Evolutionary conservation across 1,140 invertebrate genomes (phyloP).

Genomic region (Apis cerana): DNA sequence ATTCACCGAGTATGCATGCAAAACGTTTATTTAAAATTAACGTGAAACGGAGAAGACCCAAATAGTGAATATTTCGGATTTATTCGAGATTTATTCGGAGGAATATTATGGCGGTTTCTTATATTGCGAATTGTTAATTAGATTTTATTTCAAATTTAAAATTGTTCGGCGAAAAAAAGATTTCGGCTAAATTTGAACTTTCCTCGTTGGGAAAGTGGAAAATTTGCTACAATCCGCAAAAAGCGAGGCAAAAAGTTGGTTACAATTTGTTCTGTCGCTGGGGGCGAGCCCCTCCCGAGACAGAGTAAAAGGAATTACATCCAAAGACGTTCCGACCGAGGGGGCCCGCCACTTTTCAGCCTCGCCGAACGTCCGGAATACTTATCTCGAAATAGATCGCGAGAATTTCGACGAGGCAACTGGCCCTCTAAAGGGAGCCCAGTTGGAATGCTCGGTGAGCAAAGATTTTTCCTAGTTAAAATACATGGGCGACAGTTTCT

Average conservation of each 20-base stretch:
- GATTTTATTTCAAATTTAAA: background rate
- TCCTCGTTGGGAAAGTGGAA: background rate
- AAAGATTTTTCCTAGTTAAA: slow-evolving; percentile 44
- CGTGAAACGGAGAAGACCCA: too few species aligned
- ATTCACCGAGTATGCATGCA: too few species aligned
- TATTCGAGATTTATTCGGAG: too few species aligned
- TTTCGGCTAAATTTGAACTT: too few species aligned
- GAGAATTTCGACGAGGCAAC: slow-evolving; percentile 42
- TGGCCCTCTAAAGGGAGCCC: slow-evolving; percentile 2
- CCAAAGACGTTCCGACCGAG: slow-evolving; percentile 8
- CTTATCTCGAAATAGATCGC: slow-evolving; percentile 56
- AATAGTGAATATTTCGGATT: too few species aligned
- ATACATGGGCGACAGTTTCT: slow-evolving; percentile 25
- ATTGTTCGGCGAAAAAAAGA: too few species aligned
- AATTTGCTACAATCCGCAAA: background rate
- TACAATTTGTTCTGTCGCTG: slow-evolving; percentile 43
- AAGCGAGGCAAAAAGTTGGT: slow-evolving; percentile 25
- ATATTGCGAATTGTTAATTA: background rate
- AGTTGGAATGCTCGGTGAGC: slow-evolving; percentile 6
- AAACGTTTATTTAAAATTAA: too few species aligned
- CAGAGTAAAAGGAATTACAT: slow-evolving; percentile 14
- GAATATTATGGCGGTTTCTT: background rate
- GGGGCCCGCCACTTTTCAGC: slow-evolving; percentile 10
- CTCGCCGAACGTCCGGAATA: slow-evolving; percentile 45
- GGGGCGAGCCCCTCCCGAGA: background rate